These are phyloP conservation scores for Phrynocephalus vlangalii DNA, from an alignment of 2,797 vertebrate genomes.

Conservation along the genomic window DNA sequence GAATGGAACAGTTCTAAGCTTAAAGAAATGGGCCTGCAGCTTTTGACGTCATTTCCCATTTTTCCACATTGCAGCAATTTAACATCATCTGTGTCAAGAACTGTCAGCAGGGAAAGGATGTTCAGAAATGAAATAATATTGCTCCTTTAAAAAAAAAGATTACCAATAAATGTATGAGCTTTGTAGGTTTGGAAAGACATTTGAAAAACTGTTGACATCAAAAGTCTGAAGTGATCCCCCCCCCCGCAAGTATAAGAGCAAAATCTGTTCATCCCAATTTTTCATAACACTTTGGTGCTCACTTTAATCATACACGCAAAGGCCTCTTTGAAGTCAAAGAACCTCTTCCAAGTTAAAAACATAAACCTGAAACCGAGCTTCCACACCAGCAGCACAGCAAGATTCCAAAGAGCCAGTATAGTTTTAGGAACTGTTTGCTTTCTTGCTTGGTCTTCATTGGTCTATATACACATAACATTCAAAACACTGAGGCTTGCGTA, in stretches of 20 bases:
- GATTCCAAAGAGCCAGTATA: no score
- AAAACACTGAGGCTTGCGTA: background rate
- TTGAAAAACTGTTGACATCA: slow-evolving; percentile 9
- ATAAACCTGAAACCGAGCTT: background rate
- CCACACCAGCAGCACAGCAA: background rate
- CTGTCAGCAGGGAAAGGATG: slow-evolving; percentile 6
- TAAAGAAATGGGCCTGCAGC: background rate
- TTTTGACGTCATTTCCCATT: background rate
- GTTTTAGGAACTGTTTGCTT: background rate
- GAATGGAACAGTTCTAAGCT: background rate
- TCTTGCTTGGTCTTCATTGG: background rate
- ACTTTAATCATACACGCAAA: slow-evolving; percentile 2
- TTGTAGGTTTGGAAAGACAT: slow-evolving; percentile 21
- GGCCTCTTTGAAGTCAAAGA: slow-evolving; percentile 12
- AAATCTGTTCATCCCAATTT: background rate
- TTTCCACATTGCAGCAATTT: background rate
- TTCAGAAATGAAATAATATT: slow-evolving; percentile 6
- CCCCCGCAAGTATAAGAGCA: background rate
- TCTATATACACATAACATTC: background rate
- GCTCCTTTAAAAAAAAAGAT: background rate
- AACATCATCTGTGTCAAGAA: slow-evolving; percentile 4
- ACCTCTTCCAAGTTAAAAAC: slow-evolving; percentile 12
- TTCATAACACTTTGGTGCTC: slow-evolving; percentile 1
- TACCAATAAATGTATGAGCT: background rate
- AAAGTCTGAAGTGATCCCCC: slow-evolving; percentile 18